A percentile compares a stretch with the other conserved stretches of the same genome.
Conservation (phyloP, 2,113 vertebrate species). For the Actenoides lindsayi region DNA sequence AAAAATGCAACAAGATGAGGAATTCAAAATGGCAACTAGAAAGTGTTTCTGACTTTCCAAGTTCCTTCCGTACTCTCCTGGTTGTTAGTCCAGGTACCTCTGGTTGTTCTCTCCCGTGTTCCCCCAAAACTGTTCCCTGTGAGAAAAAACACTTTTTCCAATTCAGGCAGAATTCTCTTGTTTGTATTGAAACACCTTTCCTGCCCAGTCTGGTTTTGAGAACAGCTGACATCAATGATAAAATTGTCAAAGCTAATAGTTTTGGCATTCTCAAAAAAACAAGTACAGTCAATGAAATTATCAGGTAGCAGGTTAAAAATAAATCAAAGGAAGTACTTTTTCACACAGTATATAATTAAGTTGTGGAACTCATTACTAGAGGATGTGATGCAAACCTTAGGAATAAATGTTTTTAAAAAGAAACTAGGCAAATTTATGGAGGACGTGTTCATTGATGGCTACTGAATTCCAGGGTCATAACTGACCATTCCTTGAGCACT, state of each 20-base stretch:
- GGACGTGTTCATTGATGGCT: accelerated
- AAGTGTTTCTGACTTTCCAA: background rate
- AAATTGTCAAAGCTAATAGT: background rate
- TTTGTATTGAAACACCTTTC: background rate
- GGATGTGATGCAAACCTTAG: background rate
- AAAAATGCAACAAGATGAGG: background rate
- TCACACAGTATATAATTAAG: background rate
- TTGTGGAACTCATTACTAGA: background rate
- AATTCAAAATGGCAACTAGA: background rate
- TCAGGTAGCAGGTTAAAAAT: background rate
- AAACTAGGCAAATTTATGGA: background rate
- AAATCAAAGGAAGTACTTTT: background rate
- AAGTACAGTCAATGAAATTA: background rate
- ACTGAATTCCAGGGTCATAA: background rate
- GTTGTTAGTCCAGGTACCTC: background rate
- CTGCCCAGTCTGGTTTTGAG: background rate
- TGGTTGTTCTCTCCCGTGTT: background rate
- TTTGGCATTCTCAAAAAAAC: background rate
- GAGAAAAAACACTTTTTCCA: background rate
- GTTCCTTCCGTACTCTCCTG: background rate
- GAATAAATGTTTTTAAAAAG: background rate
- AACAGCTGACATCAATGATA: background rate
- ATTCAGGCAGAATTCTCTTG: background rate
- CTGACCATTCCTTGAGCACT: background rate
- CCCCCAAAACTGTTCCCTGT: background rate